Evolutionary conservation across 53 echinoderm and acorn worm genomes (phyloP).

Genomic region (Echinometra lucunter): DNA sequence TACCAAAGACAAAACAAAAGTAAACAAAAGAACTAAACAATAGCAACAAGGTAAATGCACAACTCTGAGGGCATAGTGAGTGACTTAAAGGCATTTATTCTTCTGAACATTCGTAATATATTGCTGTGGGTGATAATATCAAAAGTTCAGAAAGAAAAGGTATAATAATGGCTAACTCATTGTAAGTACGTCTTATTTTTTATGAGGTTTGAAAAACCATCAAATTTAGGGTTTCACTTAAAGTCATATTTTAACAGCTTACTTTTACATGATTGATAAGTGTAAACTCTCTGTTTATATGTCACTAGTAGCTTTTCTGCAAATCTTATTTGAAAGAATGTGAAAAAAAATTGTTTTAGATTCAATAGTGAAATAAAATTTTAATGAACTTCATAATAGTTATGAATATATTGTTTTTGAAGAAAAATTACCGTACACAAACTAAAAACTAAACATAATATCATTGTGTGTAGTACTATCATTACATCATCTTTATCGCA

Average conservation of each 20-base stretch:
- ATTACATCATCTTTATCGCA: neutral
- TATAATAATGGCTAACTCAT: neutral
- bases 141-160: neutral
- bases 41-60: too few relatives aligned
- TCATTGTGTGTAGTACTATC: neutral
- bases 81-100: neutral
- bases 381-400: neutral
- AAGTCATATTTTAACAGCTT: neutral
- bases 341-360: neutral
- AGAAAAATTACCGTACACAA: neutral
- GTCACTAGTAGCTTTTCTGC: too few relatives aligned
- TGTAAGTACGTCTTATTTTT: neutral
- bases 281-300: neutral
- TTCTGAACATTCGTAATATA: neutral
- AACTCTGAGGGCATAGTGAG: neutral
- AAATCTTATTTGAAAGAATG: too few relatives aligned
- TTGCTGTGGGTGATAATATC: neutral
- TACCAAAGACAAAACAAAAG: too few relatives aligned
- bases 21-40: too few relatives aligned
- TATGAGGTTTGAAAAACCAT: neutral
- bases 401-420: neutral
- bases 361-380: neutral
- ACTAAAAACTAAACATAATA: neutral
- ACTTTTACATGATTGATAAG: neutral
- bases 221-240: too few relatives aligned